phyloP scores from a whole-genome alignment of 2,888 invertebrate genomes.

The Pteria penguin region DNA sequence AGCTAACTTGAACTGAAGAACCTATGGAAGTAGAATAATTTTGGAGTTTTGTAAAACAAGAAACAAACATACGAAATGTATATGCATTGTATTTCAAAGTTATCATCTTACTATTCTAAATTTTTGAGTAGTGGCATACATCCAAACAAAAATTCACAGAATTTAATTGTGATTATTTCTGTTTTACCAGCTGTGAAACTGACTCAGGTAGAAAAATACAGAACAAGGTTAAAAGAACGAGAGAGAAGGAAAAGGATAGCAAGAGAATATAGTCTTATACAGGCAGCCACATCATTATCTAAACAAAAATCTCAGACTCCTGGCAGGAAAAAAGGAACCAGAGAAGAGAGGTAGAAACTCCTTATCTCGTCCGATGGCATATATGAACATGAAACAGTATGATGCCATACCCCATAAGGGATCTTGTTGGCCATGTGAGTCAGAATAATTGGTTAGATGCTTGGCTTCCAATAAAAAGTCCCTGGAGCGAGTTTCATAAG shows the following conservation, averaged over 20 bases:
- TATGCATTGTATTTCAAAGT: background rate
- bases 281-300: slow-evolving; percentile 88
- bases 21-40: too few relatives aligned
- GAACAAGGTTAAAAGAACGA: slow-evolving; percentile 84
- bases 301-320: slow-evolving; percentile 83
- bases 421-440: too few relatives aligned
- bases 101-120: too few relatives aligned
- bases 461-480: too few relatives aligned
- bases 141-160: background rate
- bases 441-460: too few relatives aligned
- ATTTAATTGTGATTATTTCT: background rate
- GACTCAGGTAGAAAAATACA: slow-evolving; percentile 94
- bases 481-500: too few relatives aligned
- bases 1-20: too few relatives aligned
- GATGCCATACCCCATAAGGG: too few relatives aligned
- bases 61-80: background rate
- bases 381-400: background rate
- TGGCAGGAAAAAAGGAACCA: slow-evolving; percentile 83
- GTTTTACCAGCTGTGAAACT: slow-evolving; percentile 87
- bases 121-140: too few relatives aligned
- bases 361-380: too few relatives aligned
- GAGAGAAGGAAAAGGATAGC: slow-evolving; percentile 93
- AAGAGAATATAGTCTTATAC: slow-evolving; percentile 93
- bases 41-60: too few relatives aligned
- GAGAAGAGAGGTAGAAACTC: slow-evolving; percentile 91